Conservation (phyloP, 1,140 invertebrate genomes). For the Achroia grisella region DNA sequence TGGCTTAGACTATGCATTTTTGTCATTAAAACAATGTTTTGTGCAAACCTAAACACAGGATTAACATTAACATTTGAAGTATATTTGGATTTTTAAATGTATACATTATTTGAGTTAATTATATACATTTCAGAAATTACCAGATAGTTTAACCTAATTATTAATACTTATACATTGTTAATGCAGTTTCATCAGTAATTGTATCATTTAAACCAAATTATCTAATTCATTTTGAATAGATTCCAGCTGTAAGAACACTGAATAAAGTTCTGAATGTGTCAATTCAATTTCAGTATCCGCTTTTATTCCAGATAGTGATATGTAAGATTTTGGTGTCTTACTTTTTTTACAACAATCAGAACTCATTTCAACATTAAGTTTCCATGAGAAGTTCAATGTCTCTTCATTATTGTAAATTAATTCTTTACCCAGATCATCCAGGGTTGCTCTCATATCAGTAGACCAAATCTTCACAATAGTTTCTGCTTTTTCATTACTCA, state of each 20-base stretch:
- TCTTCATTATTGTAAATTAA: conserved; percentile 25
- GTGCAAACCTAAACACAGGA: no score
- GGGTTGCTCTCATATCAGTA: conserved; percentile 38
- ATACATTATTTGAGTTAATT: no score
- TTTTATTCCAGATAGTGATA: conserved; percentile 25
- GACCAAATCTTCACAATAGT: conserved; percentile 56
- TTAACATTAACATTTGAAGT: no score
- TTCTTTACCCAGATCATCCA: conserved; percentile 38
- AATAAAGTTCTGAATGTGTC: conserved; percentile 50
- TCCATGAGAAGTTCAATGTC: conserved; percentile 44
- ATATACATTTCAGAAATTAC: no score
- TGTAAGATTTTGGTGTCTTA: conserved; percentile 53
- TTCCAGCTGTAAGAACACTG: conserved; percentile 59
- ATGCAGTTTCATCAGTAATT: no score
- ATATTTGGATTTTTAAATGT: no score
- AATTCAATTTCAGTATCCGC: conserved; percentile 46
- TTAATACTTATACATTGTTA: no score
- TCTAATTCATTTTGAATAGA: conserved; percentile 61
- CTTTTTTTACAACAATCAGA: conserved; percentile 51
- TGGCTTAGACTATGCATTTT: no score
- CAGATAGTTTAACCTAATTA: no score
- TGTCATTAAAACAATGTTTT: no score
- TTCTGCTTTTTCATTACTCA: conserved; percentile 45
- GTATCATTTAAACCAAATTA: conserved; percentile 23
- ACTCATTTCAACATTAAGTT: conserved; percentile 58